Base-by-base conservation (phyloP, 2,888 invertebrate genomes). In the Abrostola tripartita region DNA sequence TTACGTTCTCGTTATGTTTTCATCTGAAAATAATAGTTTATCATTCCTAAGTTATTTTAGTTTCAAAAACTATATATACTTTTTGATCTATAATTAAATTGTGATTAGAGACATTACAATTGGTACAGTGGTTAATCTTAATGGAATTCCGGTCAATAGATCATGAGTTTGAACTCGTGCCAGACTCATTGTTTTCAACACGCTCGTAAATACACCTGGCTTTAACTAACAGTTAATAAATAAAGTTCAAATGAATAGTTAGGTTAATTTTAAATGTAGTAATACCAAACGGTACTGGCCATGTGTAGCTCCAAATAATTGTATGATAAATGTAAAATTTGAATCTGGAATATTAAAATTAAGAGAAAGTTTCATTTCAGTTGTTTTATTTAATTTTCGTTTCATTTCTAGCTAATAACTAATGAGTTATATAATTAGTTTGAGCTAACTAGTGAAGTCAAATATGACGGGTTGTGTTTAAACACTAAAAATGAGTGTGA, bases 71-170 rank as follows among this genome's bases (percentile, higher is more conserved):
- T 24, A 24, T 24, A 24, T 24, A 24, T 24, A 24, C 24, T 24
- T 24, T 24, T 24, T 24, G 24, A 12, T 75, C 53, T 71, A 41
- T 36, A 60, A 57, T 51, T 66, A 72, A 51, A 11, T 38, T 52
- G 53, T 61, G 56, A 75, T 75, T 64, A 55, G 57, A 71, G 54
- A 66, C 61, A 65, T 58, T 65, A 61, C 52, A 72, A 71, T 76
- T 71, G 41, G 72, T 58, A 55, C 76, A 72, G 76, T 76, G 67
- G 44, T 47, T 24, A 47, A 76, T 50, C 61, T 50, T 5, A 76
- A 72, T 61, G 72, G 49, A 52, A 76, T 72, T 57, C 66, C 61
- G 76, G 67, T 58, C 71, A 72, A 49, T 57, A 44, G 66, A 76
- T 76, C 35, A 60, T 52, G 36, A 52, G 49, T 71, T 71, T 72